A percentile compares a stretch with the other conserved stretches of the same genome.
Evolutionary conservation across 2,888 invertebrate genomes (phyloP).

Genomic region (Callyntrura sp.): DNA sequence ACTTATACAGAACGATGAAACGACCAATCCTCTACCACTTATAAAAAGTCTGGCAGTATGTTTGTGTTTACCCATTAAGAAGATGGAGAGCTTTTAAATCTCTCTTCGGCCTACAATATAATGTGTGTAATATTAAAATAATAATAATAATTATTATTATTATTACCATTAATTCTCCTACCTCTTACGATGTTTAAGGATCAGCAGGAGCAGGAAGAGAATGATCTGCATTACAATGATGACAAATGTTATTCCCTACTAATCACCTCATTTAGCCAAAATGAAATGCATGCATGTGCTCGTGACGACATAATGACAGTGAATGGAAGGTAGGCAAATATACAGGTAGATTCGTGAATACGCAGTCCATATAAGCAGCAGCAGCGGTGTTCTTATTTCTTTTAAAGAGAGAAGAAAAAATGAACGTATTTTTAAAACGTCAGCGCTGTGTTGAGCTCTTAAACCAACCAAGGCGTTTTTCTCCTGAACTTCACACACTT

Average conservation of each 20-base stretch:
- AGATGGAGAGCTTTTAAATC: constrained; percentile 19
- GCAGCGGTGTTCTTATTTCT: background rate
- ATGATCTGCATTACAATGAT: constrained; percentile 61
- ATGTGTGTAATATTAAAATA: background rate
- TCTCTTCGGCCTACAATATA: constrained; percentile 1
- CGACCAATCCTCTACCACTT: background rate
- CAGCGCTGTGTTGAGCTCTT: no score
- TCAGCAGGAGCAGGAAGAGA: constrained; percentile 56
- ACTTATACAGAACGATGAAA: background rate
- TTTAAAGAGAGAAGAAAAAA: background rate
- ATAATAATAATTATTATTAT: no score
- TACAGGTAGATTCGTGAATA: background rate
- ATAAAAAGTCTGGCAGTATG: background rate
- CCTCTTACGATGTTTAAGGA: constrained; percentile 30
- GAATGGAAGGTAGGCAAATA: background rate
- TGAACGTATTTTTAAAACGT: background rate
- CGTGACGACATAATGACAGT: no score
- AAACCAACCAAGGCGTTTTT: no score
- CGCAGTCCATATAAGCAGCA: no score
- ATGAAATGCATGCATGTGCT: constrained; percentile 15
- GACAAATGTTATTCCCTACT: constrained; percentile 56
- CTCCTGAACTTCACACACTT: no score
- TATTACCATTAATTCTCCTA: background rate
- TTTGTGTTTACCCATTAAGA: constrained; percentile 22
- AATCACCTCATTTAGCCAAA: constrained; percentile 45